Percentiles rank a stretch among this genome's conserved stretches.
Conservation (phyloP, 2,888 invertebrate species). For the Nipponacmea schrenckii region DNA sequence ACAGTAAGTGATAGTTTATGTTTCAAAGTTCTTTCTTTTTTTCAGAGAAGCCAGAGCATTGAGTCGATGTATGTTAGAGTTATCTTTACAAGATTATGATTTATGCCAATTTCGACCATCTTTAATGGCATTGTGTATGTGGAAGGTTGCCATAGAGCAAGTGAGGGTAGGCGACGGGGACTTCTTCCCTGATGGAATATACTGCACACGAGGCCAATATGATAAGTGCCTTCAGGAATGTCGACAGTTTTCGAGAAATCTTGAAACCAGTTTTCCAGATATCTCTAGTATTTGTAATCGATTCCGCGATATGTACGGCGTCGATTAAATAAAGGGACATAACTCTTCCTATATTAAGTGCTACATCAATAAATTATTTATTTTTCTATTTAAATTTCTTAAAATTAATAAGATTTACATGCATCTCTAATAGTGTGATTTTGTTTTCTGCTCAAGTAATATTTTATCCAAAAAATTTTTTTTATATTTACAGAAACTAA, state of each 20-base stretch:
- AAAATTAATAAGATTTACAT: no score
- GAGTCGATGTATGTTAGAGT: conserved; percentile 45
- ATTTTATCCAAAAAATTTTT: no score
- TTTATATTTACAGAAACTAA: no score
- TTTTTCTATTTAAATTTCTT: background rate
- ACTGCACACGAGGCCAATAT: conserved; percentile 34
- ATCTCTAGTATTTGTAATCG: conserved; percentile 38
- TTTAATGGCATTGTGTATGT: conserved; percentile 47
- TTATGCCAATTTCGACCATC: conserved; percentile 52
- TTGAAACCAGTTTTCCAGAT: conserved; percentile 38
- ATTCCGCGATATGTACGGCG: conserved; percentile 35
- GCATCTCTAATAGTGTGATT: no score
- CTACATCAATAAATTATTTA: background rate
- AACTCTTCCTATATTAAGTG: background rate
- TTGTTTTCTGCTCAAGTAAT: no score
- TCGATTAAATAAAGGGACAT: conserved; percentile 10
- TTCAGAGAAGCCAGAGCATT: conserved; percentile 44
- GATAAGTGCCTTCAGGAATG: conserved; percentile 41
- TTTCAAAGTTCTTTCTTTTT: conserved; percentile 7
- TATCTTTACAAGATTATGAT: conserved; percentile 52
- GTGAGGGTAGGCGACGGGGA: conserved; percentile 38
- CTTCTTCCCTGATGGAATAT: conserved; percentile 37
- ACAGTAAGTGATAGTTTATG: no score
- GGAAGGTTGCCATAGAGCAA: conserved; percentile 42
- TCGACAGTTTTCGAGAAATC: conserved; percentile 38